These are phyloP conservation scores for Ibycter americanus DNA, from an alignment of 2,797 vertebrate genomes.

Conservation along the genomic window DNA sequence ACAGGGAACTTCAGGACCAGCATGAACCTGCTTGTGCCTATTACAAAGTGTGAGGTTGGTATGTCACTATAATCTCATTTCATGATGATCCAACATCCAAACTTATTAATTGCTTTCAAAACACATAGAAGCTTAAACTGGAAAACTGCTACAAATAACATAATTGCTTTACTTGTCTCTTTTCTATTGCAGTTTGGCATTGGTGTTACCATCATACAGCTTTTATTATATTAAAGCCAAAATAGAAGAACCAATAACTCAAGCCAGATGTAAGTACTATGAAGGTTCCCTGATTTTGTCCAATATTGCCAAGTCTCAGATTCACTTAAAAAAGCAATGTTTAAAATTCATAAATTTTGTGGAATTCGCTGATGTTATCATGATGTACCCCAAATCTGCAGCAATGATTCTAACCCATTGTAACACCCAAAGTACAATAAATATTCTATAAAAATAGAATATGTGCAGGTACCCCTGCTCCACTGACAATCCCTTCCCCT, in stretches of 20 bases:
- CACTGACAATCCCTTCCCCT: conserved; percentile 41
- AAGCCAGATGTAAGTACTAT: conserved; percentile 92
- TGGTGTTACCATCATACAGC: conserved; percentile 96
- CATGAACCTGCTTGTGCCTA: not conserved
- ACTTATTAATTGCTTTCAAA: not conserved
- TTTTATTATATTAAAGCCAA: conserved; percentile 97
- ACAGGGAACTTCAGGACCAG: not conserved
- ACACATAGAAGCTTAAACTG: not conserved
- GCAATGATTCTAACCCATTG: conserved; percentile 81
- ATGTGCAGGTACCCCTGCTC: conserved; percentile 71
- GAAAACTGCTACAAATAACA: not conserved
- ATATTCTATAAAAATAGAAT: conserved; percentile 81
- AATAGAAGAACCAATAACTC: conserved; percentile 88
- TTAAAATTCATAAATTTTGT: conserved; percentile 62
- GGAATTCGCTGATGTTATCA: conserved; percentile 55
- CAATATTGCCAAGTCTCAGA: conserved; percentile 2
- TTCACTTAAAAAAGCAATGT: conserved; percentile 11
- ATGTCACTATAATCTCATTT: not conserved
- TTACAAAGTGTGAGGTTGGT: not conserved
- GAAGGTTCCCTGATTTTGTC: conserved; percentile 26
- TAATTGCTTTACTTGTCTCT: conserved; percentile 61
- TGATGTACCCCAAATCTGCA: conserved; percentile 53
- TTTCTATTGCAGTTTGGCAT: conserved; percentile 89
- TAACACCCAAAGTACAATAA: conserved; percentile 73
- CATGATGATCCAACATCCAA: not conserved